phyloP scores from a whole-genome alignment of 2,888 invertebrate genomes.

The Beris morrisii region DNA sequence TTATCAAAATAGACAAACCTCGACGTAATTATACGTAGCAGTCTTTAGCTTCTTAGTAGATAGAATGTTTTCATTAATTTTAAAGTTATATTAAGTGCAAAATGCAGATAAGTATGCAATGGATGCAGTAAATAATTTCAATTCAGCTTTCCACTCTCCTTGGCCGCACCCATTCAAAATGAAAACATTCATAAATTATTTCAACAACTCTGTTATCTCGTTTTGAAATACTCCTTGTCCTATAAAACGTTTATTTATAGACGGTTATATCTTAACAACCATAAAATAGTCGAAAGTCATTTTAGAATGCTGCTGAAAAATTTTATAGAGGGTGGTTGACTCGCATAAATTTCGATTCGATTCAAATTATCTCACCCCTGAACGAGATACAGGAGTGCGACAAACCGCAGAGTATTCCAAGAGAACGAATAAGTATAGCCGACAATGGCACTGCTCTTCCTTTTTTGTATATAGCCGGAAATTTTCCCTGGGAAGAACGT shows the following conservation, averaged over 20 bases:
- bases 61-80: no score
- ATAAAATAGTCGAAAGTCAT: conserved; percentile 38
- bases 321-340: conserved; percentile 34
- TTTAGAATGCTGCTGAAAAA: conserved; percentile 35
- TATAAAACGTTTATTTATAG: conserved; percentile 40
- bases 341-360: conserved; percentile 40
- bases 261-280: conserved; percentile 39
- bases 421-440: not conserved
- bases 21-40: no score
- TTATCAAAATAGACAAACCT: no score
- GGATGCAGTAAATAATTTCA: no score
- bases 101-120: no score
- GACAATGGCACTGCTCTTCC: conserved; percentile 9
- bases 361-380: conserved; percentile 37
- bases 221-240: conserved; percentile 37
- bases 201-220: conserved; percentile 38
- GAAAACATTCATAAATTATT: conserved; percentile 36
- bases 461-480: conserved; percentile 27
- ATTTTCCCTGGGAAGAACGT: conserved; percentile 16
- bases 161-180: not conserved
- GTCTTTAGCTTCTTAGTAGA: no score
- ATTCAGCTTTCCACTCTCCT: no score
- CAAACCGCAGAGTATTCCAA: conserved; percentile 2
- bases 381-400: conserved; percentile 15
- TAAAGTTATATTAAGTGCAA: no score